Base-by-base conservation (phyloP, 2,888 invertebrate genomes). In the Sphinx pinastri region DNA sequence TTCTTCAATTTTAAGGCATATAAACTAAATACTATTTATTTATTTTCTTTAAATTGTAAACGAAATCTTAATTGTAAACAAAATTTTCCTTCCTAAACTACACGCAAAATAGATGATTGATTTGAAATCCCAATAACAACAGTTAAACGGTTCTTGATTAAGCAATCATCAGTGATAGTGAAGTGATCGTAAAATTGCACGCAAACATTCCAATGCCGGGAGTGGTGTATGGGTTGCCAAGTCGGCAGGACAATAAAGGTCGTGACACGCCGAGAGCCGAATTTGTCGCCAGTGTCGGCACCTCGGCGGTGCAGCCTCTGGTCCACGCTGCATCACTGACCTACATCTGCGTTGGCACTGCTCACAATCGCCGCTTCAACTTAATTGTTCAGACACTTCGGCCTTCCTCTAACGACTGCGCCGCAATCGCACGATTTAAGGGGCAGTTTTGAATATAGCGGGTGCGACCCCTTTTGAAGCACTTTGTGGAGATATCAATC, bases 321-420 rank as follows among this genome's bases (percentile, higher is more conserved):
- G 91, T 90, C 92, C 92, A 91, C 92, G 91, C 85, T 79, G 88
- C 85, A 80, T 82, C 84, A 86, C 88, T 93, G 94, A 94, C 94
- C 94, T 93, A 94, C 85, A 92, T 93, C 90, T 90, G 92, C 91
- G 91, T 93, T 94, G 94, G 94, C 94, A 94, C 88, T 88, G 93
- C 84, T 91, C 91, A 91, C 93, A 92, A 93, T 93, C 93, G 84
- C 89, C 92, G 93, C 93, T 93, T 92, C 92, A 92, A 91, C 93
- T 93, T 94, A 94, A 94, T 94, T 94, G 93, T 94, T 88, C 89
- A 91, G 92, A 92, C 93, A 93, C 94, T 93, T 89, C 86, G 90
- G 87, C 89, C 87, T 87, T 90, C 91, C 91, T 25, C 25, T 94
- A 94, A 93, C 93, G 93, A 94, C 88, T 89, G 88, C 86, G 90